phyloP scores from a whole-genome alignment of 2,797 vertebrate species.

The Scarus forsteni region DNA sequence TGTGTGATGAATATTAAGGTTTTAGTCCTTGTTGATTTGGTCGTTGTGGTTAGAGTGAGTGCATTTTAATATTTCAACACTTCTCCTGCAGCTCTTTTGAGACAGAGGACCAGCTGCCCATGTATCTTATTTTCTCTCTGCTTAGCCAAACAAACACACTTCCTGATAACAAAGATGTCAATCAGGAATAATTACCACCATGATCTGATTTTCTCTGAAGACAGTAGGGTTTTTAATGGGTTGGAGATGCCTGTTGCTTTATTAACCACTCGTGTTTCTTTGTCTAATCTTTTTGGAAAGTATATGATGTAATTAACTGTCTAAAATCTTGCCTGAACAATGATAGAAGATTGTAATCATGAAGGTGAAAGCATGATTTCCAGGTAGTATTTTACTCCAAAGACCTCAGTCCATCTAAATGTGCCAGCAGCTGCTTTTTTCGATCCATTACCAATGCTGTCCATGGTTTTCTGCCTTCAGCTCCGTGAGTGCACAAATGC shows the following conservation, averaged over 20 bases:
- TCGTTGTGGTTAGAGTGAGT: not conserved
- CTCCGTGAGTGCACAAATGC: too few species aligned
- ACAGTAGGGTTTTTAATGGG: not conserved
- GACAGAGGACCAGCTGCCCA: not conserved
- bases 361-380: too few species aligned
- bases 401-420: too few species aligned
- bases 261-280: too few species aligned
- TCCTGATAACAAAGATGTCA: not conserved
- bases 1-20: slow-evolving; percentile 1
- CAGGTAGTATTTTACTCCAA: too few species aligned
- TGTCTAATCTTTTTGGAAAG: too few species aligned
- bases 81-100: not conserved
- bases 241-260: not conserved
- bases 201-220: not conserved
- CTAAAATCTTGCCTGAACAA: too few species aligned
- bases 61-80: not conserved
- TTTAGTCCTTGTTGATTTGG: not conserved
- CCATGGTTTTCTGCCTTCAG: too few species aligned
- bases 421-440: too few species aligned
- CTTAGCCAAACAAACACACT: not conserved
- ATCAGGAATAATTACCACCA: not conserved
- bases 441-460: too few species aligned
- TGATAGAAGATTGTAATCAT: too few species aligned
- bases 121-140: not conserved
- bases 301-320: too few species aligned